These are phyloP conservation scores for Drosophila sturtevanti DNA, from an alignment of 1,140 invertebrate species.

Conservation along the genomic window DNA sequence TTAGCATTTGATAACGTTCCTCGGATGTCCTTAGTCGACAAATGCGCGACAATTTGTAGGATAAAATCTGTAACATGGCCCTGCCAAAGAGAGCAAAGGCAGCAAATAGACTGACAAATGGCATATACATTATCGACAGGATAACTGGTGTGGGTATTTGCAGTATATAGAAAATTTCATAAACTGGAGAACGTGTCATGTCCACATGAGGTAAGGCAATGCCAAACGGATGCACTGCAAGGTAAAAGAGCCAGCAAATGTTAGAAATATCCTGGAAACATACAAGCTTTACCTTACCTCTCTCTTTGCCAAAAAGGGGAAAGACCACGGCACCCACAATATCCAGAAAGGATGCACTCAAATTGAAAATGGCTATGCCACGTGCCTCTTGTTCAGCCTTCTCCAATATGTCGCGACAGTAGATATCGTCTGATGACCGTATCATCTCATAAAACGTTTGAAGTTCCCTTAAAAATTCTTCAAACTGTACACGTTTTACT, in stretches of 20 bases:
- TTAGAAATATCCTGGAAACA: neutral
- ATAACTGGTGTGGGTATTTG: conserved; percentile 61
- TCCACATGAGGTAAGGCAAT: conserved; percentile 63
- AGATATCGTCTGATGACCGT: conserved; percentile 25
- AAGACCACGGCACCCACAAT: conserved; percentile 58
- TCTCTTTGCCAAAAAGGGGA: conserved; percentile 52
- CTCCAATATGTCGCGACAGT: conserved; percentile 25
- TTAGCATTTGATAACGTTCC: conserved; percentile 32
- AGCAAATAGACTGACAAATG: conserved; percentile 74
- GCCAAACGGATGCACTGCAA: conserved; percentile 71
- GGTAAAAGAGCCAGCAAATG: neutral
- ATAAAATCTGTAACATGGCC: conserved; percentile 63
- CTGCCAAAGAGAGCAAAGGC: conserved; percentile 73
- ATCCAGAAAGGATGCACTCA: conserved; percentile 65
- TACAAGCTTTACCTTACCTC: conserved; percentile 39
- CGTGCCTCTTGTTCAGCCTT: conserved; percentile 37
- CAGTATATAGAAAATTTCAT: conserved; percentile 66
- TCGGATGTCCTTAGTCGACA: conserved; percentile 11
- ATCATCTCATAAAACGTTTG: conserved; percentile 46
- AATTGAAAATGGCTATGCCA: conserved; percentile 63
- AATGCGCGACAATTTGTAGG: conserved; percentile 44
- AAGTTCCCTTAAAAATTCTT: conserved; percentile 51
- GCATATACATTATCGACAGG: conserved; percentile 73
- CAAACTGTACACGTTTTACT: conserved; percentile 44
- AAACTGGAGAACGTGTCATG: conserved; percentile 61